phyloP scores from a whole-genome alignment of 2,113 vertebrate genomes.

The Paracanthobrama guichenoti region DNA sequence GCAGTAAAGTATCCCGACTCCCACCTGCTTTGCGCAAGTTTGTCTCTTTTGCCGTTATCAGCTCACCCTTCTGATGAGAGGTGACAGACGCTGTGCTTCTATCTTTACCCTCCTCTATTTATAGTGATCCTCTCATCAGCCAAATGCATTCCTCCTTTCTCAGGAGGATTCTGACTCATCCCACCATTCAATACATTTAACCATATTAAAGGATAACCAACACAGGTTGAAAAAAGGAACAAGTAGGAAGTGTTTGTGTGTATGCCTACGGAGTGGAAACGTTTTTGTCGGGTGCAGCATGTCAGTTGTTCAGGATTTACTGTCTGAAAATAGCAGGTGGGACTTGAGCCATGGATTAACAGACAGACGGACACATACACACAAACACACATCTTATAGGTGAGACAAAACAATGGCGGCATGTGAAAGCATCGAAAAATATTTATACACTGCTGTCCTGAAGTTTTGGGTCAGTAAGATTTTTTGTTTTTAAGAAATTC shows the following conservation, averaged over 20 bases:
- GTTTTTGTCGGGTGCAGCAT: conserved; percentile 24
- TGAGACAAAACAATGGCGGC: not conserved
- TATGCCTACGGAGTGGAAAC: not conserved
- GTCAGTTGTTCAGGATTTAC: conserved; percentile 36
- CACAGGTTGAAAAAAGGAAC: not conserved
- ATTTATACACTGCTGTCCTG: too few relatives aligned
- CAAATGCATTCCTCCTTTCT: conserved; percentile 39
- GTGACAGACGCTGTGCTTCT: conserved; percentile 24
- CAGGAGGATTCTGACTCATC: conserved; percentile 29
- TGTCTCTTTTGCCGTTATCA: conserved; percentile 25
- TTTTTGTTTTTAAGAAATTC: too few relatives aligned
- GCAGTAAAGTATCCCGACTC: conserved; percentile 1
- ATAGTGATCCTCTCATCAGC: conserved; percentile 39
- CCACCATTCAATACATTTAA: conserved; percentile 21
- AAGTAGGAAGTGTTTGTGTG: not conserved
- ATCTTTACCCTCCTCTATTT: conserved; percentile 40
- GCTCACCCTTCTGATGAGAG: conserved; percentile 24
- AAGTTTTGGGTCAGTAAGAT: too few relatives aligned
- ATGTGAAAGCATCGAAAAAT: not conserved
- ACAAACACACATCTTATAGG: conserved; percentile 21
- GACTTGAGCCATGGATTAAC: conserved; percentile 51
- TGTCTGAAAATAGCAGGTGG: conserved; percentile 55
- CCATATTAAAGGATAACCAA: conserved; percentile 28
- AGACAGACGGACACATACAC: conserved; percentile 7
- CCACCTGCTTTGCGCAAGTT: conserved; percentile 11